These are phyloP conservation scores for Nanorana parkeri DNA, from an alignment of 2,113 vertebrate species.

Conservation along the genomic window DNA sequence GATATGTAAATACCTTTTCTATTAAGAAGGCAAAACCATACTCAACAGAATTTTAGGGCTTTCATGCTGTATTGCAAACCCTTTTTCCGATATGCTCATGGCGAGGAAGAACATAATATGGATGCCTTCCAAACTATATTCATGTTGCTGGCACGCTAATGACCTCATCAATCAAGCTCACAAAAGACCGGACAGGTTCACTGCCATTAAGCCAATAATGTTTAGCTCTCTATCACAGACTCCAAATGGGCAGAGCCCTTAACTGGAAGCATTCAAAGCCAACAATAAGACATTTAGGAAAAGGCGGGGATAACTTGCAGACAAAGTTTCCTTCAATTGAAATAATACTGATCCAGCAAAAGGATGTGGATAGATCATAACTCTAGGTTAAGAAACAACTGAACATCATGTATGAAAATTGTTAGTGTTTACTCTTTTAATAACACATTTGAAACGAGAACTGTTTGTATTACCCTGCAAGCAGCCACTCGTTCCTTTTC, in stretches of 20 bases:
- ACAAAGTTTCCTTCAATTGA: constrained; percentile 24
- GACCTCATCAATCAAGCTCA: constrained; percentile 29
- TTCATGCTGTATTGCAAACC: no score
- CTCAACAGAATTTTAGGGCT: no score
- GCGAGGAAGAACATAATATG: not conserved
- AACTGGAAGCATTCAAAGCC: constrained; percentile 4
- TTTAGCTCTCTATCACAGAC: constrained; percentile 1
- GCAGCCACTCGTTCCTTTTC: no score
- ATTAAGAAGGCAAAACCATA: no score
- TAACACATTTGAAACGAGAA: no score
- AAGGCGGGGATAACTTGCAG: constrained; percentile 4
- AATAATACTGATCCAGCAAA: constrained; percentile 11
- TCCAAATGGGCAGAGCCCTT: constrained; percentile 1
- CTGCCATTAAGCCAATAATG: constrained; percentile 16
- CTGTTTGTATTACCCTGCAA: no score
- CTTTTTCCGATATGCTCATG: no score
- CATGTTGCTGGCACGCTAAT: constrained; percentile 24
- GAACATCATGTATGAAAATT: no score
- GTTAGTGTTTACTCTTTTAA: no score
- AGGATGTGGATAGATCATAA: not conserved
- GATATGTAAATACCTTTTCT: no score
- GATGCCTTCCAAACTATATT: not conserved
- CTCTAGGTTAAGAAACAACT: not conserved
- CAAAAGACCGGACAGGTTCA: constrained; percentile 12
- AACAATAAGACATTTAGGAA: constrained; percentile 44